phyloP scores from a whole-genome alignment of 2,113 vertebrate species.

The Psittacula cyanocephala region DNA sequence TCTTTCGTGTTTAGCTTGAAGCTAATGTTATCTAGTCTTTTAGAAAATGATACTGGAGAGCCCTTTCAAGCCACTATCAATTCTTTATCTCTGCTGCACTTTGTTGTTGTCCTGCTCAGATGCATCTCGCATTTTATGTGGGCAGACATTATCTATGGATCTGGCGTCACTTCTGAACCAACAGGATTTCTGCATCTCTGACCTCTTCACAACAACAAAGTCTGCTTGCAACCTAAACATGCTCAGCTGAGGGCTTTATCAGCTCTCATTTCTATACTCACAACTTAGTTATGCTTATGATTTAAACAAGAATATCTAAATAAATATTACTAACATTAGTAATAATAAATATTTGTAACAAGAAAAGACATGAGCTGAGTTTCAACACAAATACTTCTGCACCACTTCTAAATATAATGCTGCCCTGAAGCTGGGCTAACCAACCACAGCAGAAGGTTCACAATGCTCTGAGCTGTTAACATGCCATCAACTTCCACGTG shows the following conservation, averaged over 20 bases:
- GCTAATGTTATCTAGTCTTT: not conserved
- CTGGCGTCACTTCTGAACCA: conserved; percentile 25
- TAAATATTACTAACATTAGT: not conserved
- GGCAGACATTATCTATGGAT: conserved; percentile 18
- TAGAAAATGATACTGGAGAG: conserved; percentile 17
- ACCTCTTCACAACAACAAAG: not conserved
- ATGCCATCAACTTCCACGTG: not conserved
- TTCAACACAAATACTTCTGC: accelerated
- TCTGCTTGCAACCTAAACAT: not conserved
- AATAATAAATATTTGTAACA: not conserved
- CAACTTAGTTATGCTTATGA: not conserved
- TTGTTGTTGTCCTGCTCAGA: conserved; percentile 6
- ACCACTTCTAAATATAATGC: accelerated
- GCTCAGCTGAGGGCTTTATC: not conserved
- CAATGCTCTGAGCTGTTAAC: not conserved
- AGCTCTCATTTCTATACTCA: not conserved
- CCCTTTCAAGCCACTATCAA: not conserved
- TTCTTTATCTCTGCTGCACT: conserved; percentile 21
- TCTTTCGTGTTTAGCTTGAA: conserved; percentile 11
- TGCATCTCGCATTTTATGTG: not conserved
- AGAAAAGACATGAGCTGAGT: not conserved
- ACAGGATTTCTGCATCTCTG: not conserved
- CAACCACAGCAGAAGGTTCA: not conserved
- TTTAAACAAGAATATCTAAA: not conserved
- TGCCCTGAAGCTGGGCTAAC: not conserved